Conservation (phyloP, 53 echinoderm and acorn worm genomes). For the Holothuria scabra region DNA sequence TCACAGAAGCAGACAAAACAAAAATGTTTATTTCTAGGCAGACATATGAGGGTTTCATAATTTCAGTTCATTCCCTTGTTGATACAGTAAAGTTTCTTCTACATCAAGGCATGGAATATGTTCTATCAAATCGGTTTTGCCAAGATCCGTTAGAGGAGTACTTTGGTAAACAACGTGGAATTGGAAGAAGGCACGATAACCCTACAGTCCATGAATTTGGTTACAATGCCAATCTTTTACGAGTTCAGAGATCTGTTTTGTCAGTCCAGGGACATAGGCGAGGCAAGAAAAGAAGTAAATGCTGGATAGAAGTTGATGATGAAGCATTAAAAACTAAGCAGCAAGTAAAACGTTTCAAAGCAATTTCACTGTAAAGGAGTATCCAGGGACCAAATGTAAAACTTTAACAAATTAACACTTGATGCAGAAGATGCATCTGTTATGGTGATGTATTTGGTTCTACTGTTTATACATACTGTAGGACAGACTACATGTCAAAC, state of each 20-base stretch:
- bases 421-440: too few relatives aligned
- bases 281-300: too few relatives aligned
- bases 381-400: too few relatives aligned
- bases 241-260: not conserved
- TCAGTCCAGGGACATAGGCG: too few relatives aligned
- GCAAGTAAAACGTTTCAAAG: too few relatives aligned
- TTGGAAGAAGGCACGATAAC: not conserved
- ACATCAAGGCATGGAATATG: not conserved
- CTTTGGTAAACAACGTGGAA: slow-evolving; percentile 26
- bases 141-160: slow-evolving; percentile 31
- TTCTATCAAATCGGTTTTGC: slow-evolving; percentile 20
- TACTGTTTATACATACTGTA: too few relatives aligned
- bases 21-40: not conserved
- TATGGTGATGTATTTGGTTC: too few relatives aligned
- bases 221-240: slow-evolving; percentile 15
- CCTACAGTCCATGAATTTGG: slow-evolving; percentile 13
- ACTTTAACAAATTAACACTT: too few relatives aligned
- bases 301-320: too few relatives aligned
- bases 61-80: slow-evolving; percentile 19
- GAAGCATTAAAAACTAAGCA: too few relatives aligned
- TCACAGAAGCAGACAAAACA: slow-evolving; percentile 1
- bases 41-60: slow-evolving; percentile 23
- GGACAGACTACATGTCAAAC: too few relatives aligned
- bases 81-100: slow-evolving; percentile 28
- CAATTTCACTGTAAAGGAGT: too few relatives aligned